Evolutionary conservation across 2,888 invertebrate species (phyloP), one percentile per base, ranked within the genome.

Genomic region (Sarcophaga subvicina): DNA sequence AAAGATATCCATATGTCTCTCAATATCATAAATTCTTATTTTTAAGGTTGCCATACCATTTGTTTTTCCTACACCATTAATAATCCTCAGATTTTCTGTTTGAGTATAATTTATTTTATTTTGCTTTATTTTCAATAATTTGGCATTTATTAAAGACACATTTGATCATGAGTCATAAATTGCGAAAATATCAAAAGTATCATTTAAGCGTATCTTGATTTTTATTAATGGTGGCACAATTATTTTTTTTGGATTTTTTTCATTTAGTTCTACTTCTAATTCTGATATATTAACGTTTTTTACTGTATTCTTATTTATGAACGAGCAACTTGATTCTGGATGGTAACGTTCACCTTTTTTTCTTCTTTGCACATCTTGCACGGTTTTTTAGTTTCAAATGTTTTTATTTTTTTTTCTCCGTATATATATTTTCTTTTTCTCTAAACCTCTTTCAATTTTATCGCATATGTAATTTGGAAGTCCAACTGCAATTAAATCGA

Each of bases 401-500:
- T 70, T 83, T 66, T 67, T 62, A 60, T 45, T 5, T 77, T 72
- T 47, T 49, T 78, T 17, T 66, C 72, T 12, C 2, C 2, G 47
- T 47, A 71, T 25, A 63, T 27, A 22, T 27, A 70, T 75, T 75
- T 70, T 64, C 54, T 64, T 73, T 37, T 70, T 69, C 20, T 73
- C 49, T 10, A 22, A 11, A 85, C 86, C 89, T 89, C 91, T 91
- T 80, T 91, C 89, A 76, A 91, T 91, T 86, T 70, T 83, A 63
- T 88, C 83, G 49, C 73, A 64, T 59, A 88, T 22, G 64, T 72
- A 85, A 70, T 83, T 79, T 87, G 91, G 90, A 85, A 92, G 84
- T 45, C 90, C 91, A 14, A 80, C 77, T 71, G 90, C 91, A 70
- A 91, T 91, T 12, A 91, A 80, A 86, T 91, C 89, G 71, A 91